Evolutionary conservation across 2,888 invertebrate genomes (phyloP).

Genomic region (Eustalomyia histrio): DNA sequence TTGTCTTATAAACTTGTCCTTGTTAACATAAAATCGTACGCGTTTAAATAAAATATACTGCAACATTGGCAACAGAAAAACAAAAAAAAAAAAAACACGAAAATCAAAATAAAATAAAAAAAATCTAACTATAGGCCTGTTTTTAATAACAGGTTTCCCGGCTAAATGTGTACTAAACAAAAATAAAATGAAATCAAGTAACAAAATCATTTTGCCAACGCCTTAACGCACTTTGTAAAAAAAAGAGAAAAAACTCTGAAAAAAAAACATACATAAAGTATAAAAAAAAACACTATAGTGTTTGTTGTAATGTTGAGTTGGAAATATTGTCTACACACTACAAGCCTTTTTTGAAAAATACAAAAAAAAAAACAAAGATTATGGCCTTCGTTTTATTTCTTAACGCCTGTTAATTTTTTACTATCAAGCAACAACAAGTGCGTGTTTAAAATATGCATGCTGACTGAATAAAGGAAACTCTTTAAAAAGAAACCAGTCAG

Average conservation of each 20-base stretch:
- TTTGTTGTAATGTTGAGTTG: constrained; percentile 48
- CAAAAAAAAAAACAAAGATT: constrained; percentile 45
- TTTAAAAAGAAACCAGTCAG: constrained; percentile 22
- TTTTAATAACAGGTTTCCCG: constrained; percentile 62
- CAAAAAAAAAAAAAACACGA: constrained; percentile 45
- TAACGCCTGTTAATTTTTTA: constrained; percentile 66
- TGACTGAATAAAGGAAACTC: no score
- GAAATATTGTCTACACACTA: constrained; percentile 35
- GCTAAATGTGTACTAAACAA: constrained; percentile 38
- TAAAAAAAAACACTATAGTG: constrained; percentile 52
- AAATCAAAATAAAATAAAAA: no score
- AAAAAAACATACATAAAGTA: constrained; percentile 46
- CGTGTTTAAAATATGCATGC: constrained; percentile 62
- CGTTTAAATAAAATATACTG: constrained; percentile 33
- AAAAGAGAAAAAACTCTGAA: constrained; percentile 1
- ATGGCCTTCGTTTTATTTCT: constrained; percentile 64
- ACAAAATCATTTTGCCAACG: constrained; percentile 65
- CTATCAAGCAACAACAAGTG: constrained; percentile 64
- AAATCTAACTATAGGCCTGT: constrained; percentile 61
- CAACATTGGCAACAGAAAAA: constrained; percentile 7
- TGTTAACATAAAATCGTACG: constrained; percentile 50
- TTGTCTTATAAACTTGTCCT: constrained; percentile 62
- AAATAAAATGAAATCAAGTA: constrained; percentile 56
- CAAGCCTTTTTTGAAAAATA: constrained; percentile 44
- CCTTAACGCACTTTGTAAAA: constrained; percentile 64